Conservation (phyloP, 2,888 invertebrate species). For the Tinea semifulvella region DNA sequence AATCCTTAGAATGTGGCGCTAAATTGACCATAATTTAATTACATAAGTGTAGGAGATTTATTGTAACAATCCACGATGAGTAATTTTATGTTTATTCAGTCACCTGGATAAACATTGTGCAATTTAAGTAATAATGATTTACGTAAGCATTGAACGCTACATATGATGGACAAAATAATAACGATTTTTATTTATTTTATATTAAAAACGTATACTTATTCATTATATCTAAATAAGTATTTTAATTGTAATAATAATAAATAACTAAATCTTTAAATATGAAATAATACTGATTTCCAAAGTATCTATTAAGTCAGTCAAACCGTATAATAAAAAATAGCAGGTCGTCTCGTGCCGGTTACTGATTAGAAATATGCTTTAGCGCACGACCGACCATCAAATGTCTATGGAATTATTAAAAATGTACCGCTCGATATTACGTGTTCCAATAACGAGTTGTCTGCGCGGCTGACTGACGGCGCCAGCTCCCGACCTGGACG, state of each 20-base stretch:
- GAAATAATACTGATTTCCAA: no score
- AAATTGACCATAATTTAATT: constrained; percentile 19
- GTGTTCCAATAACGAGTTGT: constrained; percentile 49
- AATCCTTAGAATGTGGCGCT: constrained; percentile 19
- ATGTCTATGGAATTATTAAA: constrained; percentile 28
- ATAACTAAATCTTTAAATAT: no score
- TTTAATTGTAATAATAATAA: no score
- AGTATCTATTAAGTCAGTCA: not conserved
- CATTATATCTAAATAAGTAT: no score
- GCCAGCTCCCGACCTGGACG: constrained; percentile 8
- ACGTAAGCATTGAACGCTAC: no score
- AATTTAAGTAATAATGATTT: no score
- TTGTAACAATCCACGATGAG: not conserved
- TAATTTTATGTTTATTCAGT: not conserved
- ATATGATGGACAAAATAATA: no score
- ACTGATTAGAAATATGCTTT: constrained; percentile 10
- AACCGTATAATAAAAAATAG: constrained; percentile 1
- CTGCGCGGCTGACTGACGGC: constrained; percentile 35
- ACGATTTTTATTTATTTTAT: no score
- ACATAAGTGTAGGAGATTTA: not conserved
- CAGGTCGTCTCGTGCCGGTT: constrained; percentile 1
- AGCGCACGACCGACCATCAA: constrained; percentile 20
- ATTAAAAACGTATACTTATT: no score
- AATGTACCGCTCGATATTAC: constrained; percentile 41
- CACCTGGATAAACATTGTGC: constrained; percentile 1